phyloP scores from a whole-genome alignment of 1,140 invertebrate genomes.

The Panonychus citri region DNA sequence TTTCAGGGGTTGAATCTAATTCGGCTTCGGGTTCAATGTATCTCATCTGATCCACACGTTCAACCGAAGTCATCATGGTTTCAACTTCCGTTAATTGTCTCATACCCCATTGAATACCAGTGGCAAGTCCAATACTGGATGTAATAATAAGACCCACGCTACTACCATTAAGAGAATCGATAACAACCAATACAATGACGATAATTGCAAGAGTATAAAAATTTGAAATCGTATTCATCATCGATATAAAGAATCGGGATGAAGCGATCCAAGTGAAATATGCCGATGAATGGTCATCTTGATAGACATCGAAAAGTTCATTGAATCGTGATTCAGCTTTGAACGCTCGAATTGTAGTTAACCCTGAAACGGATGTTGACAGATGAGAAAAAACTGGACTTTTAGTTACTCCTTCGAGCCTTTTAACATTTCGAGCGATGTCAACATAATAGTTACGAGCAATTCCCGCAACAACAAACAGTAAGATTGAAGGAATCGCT shows the following conservation, averaged over 20 bases:
- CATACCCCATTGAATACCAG: conserved; percentile 63
- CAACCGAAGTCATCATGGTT: conserved; percentile 39
- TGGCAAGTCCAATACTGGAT: conserved; percentile 29
- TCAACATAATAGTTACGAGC: conserved; percentile 50
- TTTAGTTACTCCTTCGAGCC: conserved; percentile 9
- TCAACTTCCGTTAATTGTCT: conserved; percentile 49
- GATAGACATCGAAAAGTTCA: conserved; percentile 29
- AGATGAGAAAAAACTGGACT: conserved; percentile 31
- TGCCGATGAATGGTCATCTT: conserved; percentile 41
- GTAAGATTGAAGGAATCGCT: conserved; percentile 37
- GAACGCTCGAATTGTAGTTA: conserved; percentile 28
- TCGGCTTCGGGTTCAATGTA: conserved; percentile 19
- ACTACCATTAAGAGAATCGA: neutral
- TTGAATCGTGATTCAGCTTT: conserved; percentile 34
- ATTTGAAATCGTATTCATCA: conserved; percentile 36
- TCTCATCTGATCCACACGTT: conserved; percentile 38
- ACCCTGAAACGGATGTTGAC: conserved; percentile 27
- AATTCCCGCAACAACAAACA: conserved; percentile 43
- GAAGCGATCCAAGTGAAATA: conserved; percentile 49
- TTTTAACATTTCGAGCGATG: conserved; percentile 56
- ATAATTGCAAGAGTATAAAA: neutral
- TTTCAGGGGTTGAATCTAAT: conserved; percentile 1
- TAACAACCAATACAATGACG: neutral
- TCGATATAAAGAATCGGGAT: conserved; percentile 57
- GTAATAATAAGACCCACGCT: neutral